A percentile compares a stretch with the other conserved stretches of the same genome.
phyloP scores from a whole-genome alignment of 2,797 vertebrate species.

The Decapterus maruadsi region DNA sequence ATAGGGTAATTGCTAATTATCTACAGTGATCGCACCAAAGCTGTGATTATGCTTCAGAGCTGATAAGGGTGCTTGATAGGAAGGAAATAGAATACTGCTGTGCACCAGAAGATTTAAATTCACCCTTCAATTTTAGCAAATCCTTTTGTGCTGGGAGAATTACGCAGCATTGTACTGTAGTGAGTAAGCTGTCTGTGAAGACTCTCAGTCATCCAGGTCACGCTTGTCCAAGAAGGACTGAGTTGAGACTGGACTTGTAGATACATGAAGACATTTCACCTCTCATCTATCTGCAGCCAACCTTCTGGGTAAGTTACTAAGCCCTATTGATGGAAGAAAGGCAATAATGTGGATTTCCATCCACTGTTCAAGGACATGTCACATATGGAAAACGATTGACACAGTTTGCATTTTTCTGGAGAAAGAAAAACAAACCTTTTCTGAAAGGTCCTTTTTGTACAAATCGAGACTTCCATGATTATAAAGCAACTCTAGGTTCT shows the following conservation, averaged over 20 bases:
- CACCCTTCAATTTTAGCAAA: slow-evolving; percentile 52
- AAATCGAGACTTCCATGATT: too few species aligned
- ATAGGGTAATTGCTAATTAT: slow-evolving; percentile 76
- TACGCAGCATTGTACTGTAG: slow-evolving; percentile 22
- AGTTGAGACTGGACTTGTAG: neutral
- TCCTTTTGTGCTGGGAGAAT: slow-evolving; percentile 38
- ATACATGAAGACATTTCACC: neutral
- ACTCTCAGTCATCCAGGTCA: neutral
- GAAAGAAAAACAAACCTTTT: neutral
- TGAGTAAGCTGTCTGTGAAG: slow-evolving; percentile 4
- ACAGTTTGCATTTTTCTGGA: neutral
- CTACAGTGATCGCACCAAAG: slow-evolving; percentile 67
- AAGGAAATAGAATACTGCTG: slow-evolving; percentile 45
- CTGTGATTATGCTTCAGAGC: slow-evolving; percentile 72
- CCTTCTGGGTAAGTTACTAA: neutral
- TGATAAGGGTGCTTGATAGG: slow-evolving; percentile 67
- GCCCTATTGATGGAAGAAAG: neutral
- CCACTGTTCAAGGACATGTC: neutral
- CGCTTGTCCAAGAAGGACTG: too few species aligned
- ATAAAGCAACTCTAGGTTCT: too few species aligned
- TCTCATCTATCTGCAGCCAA: neutral
- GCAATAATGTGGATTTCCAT: slow-evolving; percentile 7
- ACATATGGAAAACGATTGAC: slow-evolving; percentile 9
- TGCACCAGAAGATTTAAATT: slow-evolving; percentile 46
- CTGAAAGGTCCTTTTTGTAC: too few species aligned